phyloP scores from a whole-genome alignment of 2,797 vertebrate species.

The Coregonus sp. region DNA sequence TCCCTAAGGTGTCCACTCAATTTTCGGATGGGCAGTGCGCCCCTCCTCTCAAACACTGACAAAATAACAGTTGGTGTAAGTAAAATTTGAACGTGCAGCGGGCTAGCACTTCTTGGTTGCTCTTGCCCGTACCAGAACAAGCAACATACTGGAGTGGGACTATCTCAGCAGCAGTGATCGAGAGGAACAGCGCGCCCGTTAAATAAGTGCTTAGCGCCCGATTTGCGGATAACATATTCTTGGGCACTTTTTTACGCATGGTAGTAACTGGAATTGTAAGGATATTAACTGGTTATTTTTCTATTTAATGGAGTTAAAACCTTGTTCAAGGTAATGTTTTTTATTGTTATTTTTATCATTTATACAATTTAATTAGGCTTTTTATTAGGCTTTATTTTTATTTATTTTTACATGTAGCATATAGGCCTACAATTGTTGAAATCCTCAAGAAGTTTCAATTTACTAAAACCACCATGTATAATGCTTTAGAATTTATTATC shows the following conservation, averaged over 20 bases:
- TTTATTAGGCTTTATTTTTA: neutral
- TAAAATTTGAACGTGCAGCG: constrained; percentile 79
- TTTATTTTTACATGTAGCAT: no score
- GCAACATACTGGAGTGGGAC: constrained; percentile 66
- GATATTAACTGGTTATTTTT: neutral
- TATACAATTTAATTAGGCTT: neutral
- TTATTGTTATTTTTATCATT: constrained; percentile 17
- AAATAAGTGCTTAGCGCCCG: constrained; percentile 39
- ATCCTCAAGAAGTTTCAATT: neutral
- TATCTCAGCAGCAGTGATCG: constrained; percentile 49
- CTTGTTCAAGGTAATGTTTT: constrained; percentile 59
- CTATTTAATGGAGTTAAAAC: constrained; percentile 65
- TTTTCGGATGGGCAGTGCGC: constrained; percentile 77
- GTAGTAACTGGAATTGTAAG: constrained; percentile 50
- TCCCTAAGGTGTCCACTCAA: constrained; percentile 75
- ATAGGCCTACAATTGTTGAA: neutral
- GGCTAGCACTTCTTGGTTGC: constrained; percentile 72
- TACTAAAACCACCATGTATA: neutral
- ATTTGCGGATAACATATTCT: constrained; percentile 48
- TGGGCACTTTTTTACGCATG: constrained; percentile 69
- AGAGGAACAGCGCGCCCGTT: constrained; percentile 35
- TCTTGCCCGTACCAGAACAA: constrained; percentile 65
- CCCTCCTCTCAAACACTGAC: constrained; percentile 88
- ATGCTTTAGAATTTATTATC: neutral
- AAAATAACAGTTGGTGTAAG: constrained; percentile 87